phyloP scores from a whole-genome alignment of 2,797 vertebrate genomes.

The Acipenser transmontanus region DNA sequence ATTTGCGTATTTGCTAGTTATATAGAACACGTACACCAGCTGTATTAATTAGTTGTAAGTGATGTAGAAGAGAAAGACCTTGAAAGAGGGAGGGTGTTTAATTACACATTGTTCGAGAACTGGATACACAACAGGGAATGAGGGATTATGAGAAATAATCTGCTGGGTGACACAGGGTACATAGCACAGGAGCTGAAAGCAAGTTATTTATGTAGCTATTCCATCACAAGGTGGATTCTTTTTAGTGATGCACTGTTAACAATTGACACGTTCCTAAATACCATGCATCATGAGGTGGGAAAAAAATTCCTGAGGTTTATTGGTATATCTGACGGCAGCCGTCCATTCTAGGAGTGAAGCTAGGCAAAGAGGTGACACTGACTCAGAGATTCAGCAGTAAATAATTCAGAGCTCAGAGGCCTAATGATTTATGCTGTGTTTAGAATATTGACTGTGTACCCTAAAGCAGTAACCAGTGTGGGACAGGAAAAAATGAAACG shows the following conservation, averaged over 20 bases:
- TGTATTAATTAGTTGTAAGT: neutral
- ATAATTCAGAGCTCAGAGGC: too few species aligned
- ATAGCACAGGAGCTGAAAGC: neutral
- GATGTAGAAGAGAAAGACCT: constrained; percentile 37
- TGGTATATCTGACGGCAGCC: too few species aligned
- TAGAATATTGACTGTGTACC: too few species aligned
- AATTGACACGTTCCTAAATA: neutral
- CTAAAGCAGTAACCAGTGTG: too few species aligned
- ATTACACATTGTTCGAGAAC: constrained; percentile 39
- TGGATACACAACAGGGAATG: constrained; percentile 18
- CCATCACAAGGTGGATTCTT: neutral
- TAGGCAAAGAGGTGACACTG: too few species aligned
- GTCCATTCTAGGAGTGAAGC: too few species aligned
- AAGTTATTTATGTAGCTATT: constrained; percentile 7
- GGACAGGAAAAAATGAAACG: too few species aligned
- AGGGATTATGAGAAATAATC: constrained; percentile 5
- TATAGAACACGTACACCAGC: neutral
- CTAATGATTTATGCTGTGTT: too few species aligned
- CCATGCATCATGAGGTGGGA: neutral
- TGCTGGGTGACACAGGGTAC: constrained; percentile 5
- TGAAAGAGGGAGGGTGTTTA: constrained; percentile 36
- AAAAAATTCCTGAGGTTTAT: too few species aligned
- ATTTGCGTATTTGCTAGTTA: neutral
- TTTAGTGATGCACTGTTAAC: neutral
- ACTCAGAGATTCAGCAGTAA: too few species aligned